Evolutionary conservation across 1,140 invertebrate species (phyloP).

Genomic region (Rhysida immarginata): DNA sequence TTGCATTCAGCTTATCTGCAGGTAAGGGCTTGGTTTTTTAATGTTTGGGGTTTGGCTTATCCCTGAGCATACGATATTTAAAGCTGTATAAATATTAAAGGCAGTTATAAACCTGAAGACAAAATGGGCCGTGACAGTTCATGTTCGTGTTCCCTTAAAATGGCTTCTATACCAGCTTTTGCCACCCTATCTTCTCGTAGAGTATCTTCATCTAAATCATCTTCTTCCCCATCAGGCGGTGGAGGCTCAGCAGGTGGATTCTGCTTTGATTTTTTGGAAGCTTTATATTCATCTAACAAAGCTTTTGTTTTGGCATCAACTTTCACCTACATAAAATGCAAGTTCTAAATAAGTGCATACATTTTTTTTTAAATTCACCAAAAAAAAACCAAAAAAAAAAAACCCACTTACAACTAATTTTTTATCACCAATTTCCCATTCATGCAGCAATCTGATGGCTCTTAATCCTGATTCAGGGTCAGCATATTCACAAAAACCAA

Average conservation of each 20-base stretch:
- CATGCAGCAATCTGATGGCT: constrained; percentile 85
- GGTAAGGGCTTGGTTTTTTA: too few species aligned
- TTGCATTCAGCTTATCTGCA: too few species aligned
- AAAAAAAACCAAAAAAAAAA: neutral
- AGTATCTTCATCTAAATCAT: constrained; percentile 67
- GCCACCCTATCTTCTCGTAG: constrained; percentile 52
- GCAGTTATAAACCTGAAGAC: neutral
- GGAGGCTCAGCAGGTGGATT: constrained; percentile 3
- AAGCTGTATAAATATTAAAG: neutral
- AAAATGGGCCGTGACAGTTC: constrained; percentile 30
- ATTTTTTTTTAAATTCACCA: neutral
- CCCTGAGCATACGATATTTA: too few species aligned
- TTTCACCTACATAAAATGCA: constrained; percentile 43
- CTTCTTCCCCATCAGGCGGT: constrained; percentile 35
- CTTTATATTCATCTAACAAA: constrained; percentile 83
- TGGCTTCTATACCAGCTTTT: constrained; percentile 53
- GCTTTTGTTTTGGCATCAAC: constrained; percentile 96
- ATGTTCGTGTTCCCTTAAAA: constrained; percentile 62
- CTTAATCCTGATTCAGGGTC: constrained; percentile 86
- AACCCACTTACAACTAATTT: constrained; percentile 52
- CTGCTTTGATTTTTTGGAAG: constrained; percentile 17
- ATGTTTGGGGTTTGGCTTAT: too few species aligned
- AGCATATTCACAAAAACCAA: constrained; percentile 95
- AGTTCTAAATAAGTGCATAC: neutral
- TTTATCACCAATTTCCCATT: constrained; percentile 83